Evolutionary conservation across 2,113 vertebrate genomes (phyloP).

Genomic region (Chloropsis cyanopogon): DNA sequence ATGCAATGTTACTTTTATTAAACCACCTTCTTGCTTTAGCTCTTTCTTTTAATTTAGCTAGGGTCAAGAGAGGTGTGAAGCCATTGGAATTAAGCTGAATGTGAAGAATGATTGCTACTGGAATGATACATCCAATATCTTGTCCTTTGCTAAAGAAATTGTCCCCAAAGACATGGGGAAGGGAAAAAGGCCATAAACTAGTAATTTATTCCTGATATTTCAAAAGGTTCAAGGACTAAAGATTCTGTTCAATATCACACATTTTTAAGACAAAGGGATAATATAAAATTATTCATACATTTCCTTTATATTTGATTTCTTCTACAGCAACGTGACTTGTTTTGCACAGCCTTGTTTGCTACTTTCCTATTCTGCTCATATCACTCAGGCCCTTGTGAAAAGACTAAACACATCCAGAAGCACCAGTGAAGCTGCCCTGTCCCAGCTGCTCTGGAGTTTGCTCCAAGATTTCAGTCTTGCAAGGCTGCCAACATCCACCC

Average conservation of each 20-base stretch:
- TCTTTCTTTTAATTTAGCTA: neutral
- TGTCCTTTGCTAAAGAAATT: neutral
- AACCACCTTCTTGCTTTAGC: neutral
- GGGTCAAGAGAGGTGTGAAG: neutral
- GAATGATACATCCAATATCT: neutral
- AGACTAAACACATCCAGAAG: neutral
- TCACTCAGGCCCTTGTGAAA: neutral
- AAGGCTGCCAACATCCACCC: neutral
- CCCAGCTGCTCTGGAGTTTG: neutral
- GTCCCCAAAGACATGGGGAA: neutral
- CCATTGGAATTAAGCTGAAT: neutral
- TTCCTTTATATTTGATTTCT: neutral
- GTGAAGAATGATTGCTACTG: neutral
- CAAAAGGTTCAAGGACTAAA: neutral
- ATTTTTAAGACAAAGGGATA: neutral
- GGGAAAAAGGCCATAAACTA: neutral
- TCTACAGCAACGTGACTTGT: neutral
- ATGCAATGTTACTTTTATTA: conserved; percentile 9
- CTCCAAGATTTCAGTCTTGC: neutral
- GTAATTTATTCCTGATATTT: neutral
- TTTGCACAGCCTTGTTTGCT: neutral
- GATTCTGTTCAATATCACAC: neutral
- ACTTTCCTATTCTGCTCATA: neutral
- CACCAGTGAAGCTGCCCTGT: neutral
- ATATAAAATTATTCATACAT: neutral